These are phyloP conservation scores for Heliothis subflexa DNA, from an alignment of 1,140 invertebrate species.

Conservation along the genomic window DNA sequence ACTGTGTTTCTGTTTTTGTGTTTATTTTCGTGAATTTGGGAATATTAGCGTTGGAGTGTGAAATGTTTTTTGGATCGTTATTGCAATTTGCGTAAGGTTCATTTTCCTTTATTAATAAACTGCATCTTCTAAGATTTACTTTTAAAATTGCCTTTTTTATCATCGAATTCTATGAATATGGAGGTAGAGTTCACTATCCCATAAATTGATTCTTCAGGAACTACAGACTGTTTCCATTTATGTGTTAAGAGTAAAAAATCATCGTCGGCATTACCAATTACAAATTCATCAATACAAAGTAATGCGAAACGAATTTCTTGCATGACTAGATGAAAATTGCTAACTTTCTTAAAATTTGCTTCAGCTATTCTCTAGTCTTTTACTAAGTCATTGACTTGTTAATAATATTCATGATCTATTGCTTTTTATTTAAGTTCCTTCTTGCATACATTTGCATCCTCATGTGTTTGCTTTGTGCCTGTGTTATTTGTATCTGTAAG, in stretches of 20 bases:
- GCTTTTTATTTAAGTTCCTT: no score
- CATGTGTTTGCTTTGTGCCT: no score
- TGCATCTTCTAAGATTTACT: no score
- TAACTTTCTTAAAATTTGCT: constrained; percentile 11
- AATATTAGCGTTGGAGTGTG: constrained; percentile 6
- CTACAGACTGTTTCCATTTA: no score
- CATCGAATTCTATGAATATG: no score
- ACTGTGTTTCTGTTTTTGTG: constrained; percentile 18
- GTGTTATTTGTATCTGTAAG: no score
- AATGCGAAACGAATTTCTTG: constrained; percentile 17
- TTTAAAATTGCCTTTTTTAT: no score
- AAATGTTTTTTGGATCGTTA: not conserved
- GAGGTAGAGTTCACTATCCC: no score
- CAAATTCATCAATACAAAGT: not conserved
- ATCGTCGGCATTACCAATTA: not conserved
- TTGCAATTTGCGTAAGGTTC: not conserved
- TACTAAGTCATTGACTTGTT: not conserved
- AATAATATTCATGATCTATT: no score
- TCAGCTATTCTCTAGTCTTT: not conserved
- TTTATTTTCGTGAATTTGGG: not conserved
- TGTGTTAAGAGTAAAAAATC: not conserved
- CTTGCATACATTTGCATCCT: no score
- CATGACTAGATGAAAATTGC: constrained; percentile 20
- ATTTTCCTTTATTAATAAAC: not conserved
- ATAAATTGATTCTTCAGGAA: no score